Evolutionary conservation across 2,888 invertebrate species (phyloP).

Genomic region (Eulithis testata): DNA sequence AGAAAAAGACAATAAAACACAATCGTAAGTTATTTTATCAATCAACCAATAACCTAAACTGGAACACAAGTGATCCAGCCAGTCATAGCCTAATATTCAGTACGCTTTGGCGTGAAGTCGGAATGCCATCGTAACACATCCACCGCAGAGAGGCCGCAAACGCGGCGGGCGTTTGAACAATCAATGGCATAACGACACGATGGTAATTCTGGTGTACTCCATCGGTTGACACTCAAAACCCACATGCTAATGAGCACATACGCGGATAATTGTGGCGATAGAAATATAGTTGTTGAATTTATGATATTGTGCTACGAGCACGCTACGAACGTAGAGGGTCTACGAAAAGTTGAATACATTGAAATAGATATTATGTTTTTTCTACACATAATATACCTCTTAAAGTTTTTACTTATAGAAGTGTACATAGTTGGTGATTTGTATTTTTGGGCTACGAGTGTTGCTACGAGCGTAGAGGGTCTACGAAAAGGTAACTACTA

Average conservation of each 20-base stretch:
- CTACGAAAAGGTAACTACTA: not conserved
- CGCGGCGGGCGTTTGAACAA: conserved; percentile 66
- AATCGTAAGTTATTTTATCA: too few species aligned
- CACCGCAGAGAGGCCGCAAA: conserved; percentile 69
- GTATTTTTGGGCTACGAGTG: too few species aligned
- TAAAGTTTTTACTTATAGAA: too few species aligned
- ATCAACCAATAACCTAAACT: too few species aligned
- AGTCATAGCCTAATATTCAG: conserved; percentile 25
- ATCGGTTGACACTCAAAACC: conserved; percentile 45
- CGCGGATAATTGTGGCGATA: conserved; percentile 1
- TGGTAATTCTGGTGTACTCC: conserved; percentile 51
- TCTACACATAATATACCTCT: too few species aligned
- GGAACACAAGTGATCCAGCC: conserved; percentile 1
- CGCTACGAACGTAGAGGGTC: conserved; percentile 9
- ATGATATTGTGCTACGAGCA: not conserved
- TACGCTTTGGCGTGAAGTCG: conserved; percentile 42
- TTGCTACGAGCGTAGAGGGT: conserved; percentile 6
- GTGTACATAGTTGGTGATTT: too few species aligned
- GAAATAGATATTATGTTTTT: too few species aligned
- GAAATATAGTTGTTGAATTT: not conserved
- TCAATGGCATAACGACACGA: conserved; percentile 64
- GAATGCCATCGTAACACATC: conserved; percentile 67
- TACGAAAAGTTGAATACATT: not conserved
- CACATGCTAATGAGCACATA: conserved; percentile 35
- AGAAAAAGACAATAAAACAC: too few species aligned